Base-by-base conservation (phyloP, 2,888 invertebrate species). In the Drosophila buzzatii region DNA sequence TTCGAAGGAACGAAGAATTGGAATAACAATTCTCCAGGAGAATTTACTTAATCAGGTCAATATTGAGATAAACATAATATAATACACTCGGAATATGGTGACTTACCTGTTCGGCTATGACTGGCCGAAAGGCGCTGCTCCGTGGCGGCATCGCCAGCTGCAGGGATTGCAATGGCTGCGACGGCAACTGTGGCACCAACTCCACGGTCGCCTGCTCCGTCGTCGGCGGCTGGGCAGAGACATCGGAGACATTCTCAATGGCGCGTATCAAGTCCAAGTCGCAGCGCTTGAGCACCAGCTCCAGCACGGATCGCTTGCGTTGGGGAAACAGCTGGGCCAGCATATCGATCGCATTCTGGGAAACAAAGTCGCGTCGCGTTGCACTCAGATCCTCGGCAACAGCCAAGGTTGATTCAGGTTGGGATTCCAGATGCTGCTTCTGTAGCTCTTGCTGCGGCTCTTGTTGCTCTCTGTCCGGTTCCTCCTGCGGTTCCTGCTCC, bases 241-340 rank as follows among this genome's bases (percentile, higher is more conserved):
- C 35, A 14, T 51, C 51, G 33, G 51, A 91, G 27, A 92, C 90
- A 66, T 92, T 92, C 75, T 93, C 93, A 16, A 93, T 93, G 47
- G 93, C 93, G 8, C 92, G 97, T 16, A 98, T 94, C 55, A 99
- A 93, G 91, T 99, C 98, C 79, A 98, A 97, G 91, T 97, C 98
- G 92, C 98, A 98, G 41, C 98, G 95, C 79, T 98, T 96, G 51
- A 99, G 94, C n/a, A 98, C 97, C 79, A 98, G 93, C 91, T 99
- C 98, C 58, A 99, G 93, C 1, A 98, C 98, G 0, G 97, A 95
- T 2, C 96, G 94, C 91, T 98, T 97, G 87, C 98, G 96, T 85
- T 97, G 97, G 0, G 98, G 98, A 91, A 99, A 99, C 41, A 99
- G 94, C 80, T 97, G 96, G 14, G 96, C 95, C 47, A 99, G 94